Percentiles rank a stretch among this genome's conserved stretches.
Evolutionary conservation across 1,140 invertebrate species (phyloP).

Genomic region (Steinernema feltiae): DNA sequence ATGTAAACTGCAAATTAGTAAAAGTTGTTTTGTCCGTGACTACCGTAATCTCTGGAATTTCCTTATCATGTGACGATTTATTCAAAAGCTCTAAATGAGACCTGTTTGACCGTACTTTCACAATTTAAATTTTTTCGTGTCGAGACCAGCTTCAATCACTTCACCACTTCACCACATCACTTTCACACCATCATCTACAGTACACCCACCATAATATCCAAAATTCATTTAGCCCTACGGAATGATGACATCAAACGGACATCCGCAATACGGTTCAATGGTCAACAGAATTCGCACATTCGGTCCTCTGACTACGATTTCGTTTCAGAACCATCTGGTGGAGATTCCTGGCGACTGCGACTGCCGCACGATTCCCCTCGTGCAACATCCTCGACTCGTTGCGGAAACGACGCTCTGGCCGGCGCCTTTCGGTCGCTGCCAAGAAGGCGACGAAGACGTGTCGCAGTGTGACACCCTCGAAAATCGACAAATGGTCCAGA

Average conservation of each 20-base stretch:
- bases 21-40: no score
- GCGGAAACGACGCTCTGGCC: conserved; percentile 38
- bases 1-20: no score
- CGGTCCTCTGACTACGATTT: not conserved
- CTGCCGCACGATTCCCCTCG: conserved; percentile 34
- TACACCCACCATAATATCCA: not conserved
- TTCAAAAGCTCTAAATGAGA: no score
- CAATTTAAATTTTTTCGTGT: no score
- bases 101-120: no score
- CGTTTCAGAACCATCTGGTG: conserved; percentile 33
- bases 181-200: not conserved
- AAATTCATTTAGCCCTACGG: not conserved
- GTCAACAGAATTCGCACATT: not conserved
- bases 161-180: no score
- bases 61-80: no score
- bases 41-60: no score
- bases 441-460: conserved; percentile 63
- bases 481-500: conserved; percentile 91
- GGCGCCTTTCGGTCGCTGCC: conserved; percentile 35
- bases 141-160: no score
- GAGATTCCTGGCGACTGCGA: conserved; percentile 38
- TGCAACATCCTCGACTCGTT: conserved; percentile 35
- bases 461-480: conserved; percentile 71
- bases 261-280: conserved; percentile 10
- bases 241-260: conserved; percentile 6